Conservation (phyloP, 2,113 vertebrate genomes). For the Verasper variegatus region DNA sequence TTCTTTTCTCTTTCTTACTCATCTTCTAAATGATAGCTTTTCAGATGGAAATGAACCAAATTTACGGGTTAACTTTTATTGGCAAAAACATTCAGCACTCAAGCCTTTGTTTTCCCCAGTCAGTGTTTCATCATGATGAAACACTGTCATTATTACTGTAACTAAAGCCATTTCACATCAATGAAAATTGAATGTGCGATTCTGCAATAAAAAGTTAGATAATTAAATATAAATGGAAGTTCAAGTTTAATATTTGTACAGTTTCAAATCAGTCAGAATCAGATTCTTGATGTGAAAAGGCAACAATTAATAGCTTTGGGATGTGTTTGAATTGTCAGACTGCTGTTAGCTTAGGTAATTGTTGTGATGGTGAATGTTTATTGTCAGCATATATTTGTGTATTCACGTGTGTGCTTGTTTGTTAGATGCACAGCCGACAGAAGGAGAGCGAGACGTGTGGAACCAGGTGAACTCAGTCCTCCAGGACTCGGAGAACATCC, state of each 20-base stretch:
- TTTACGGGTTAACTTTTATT: not conserved
- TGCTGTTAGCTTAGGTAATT: not conserved
- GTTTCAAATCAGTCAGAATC: not conserved
- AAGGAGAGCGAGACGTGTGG: conserved; percentile 94
- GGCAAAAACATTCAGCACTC: conserved; percentile 20
- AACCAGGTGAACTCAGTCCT: conserved; percentile 97
- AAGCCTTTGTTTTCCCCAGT: not conserved
- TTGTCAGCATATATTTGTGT: not conserved
- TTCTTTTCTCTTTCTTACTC: not conserved
- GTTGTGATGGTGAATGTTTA: not conserved
- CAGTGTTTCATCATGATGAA: not conserved
- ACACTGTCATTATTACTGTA: not conserved
- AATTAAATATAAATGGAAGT: too few relatives aligned
- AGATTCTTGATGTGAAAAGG: conserved; percentile 35
- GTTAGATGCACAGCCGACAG: conserved; percentile 96
- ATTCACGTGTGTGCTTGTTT: conserved; percentile 24
- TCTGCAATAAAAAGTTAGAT: not conserved
- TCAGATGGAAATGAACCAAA: not conserved
- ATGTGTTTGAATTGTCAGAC: not conserved
- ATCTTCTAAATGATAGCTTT: not conserved
- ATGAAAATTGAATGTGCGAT: not conserved
- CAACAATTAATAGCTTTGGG: not conserved
- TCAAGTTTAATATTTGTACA: not conserved
- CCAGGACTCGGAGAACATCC: conserved; percentile 96
- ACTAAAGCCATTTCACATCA: conserved; percentile 29